A percentile compares a stretch with the other conserved stretches of the same genome.
These are phyloP conservation scores for Dendrocopos noguchii DNA, from an alignment of 2,113 vertebrate genomes.

Conservation along the genomic window DNA sequence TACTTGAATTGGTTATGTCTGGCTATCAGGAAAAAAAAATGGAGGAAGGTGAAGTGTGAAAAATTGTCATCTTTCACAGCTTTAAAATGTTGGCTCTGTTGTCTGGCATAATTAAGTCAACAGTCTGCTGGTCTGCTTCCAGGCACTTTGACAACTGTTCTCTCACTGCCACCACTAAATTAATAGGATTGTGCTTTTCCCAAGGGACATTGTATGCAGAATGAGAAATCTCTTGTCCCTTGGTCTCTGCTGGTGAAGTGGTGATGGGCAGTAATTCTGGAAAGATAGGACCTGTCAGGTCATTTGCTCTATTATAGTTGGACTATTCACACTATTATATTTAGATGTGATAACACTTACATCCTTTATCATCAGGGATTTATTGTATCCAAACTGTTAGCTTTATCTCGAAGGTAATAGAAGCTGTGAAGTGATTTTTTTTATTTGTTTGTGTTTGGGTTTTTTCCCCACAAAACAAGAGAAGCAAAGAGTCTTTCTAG, in stretches of 20 bases:
- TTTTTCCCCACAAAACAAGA: background rate
- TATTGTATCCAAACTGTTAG: slow-evolving; percentile 1
- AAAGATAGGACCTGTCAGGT: background rate
- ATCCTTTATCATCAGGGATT: background rate
- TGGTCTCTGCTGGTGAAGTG: background rate
- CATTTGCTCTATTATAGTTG: slow-evolving; percentile 16
- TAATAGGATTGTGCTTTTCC: slow-evolving; percentile 46
- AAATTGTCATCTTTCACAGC: slow-evolving; percentile 71
- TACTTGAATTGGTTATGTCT: slow-evolving; percentile 46
- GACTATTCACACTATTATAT: background rate
- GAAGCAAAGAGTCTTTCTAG: background rate
- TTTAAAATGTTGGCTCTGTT: slow-evolving; percentile 71
- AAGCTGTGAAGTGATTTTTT: background rate
- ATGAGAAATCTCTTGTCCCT: slow-evolving; percentile 34
- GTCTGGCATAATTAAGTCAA: slow-evolving; percentile 72
- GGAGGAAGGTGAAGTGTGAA: slow-evolving; percentile 42
- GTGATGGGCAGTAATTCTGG: background rate
- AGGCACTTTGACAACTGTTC: slow-evolving; percentile 67
- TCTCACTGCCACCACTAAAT: slow-evolving; percentile 56
- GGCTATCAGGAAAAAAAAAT: background rate
- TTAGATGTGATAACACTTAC: background rate
- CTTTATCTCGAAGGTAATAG: slow-evolving; percentile 24
- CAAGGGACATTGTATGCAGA: slow-evolving; percentile 24
- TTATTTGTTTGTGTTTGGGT: too few relatives aligned
- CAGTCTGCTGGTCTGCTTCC: slow-evolving; percentile 69